phyloP scores from a whole-genome alignment of 2,113 vertebrate genomes.

The Rattus rattus region DNA sequence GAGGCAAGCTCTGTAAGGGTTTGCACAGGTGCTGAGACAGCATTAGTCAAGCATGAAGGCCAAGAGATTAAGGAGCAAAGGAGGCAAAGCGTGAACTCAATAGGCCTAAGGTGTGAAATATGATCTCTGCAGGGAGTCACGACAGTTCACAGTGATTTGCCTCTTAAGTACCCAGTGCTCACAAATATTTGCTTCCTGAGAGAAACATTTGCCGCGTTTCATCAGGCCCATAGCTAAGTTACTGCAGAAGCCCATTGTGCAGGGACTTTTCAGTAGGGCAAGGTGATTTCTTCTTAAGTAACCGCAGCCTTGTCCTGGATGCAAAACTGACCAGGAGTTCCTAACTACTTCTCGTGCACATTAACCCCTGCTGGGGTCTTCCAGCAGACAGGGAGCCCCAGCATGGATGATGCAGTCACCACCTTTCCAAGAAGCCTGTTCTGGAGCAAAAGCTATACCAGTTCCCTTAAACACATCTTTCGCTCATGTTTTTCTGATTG shows the following conservation, averaged over 20 bases:
- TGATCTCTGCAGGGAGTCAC: neutral
- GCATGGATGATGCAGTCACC: neutral
- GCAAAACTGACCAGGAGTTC: neutral
- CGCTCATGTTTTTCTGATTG: neutral
- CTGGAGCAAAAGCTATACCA: neutral
- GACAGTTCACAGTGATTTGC: neutral
- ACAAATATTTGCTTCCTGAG: neutral
- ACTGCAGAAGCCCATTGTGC: slow-evolving; percentile 21
- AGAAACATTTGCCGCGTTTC: slow-evolving; percentile 2
- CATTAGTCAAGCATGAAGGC: neutral
- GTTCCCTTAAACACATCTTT: neutral
- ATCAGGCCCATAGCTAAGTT: slow-evolving; percentile 1
- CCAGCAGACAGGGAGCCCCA: neutral
- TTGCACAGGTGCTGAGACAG: neutral
- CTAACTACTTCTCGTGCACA: neutral
- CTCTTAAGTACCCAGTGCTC: neutral
- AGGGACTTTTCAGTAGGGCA: slow-evolving; percentile 24
- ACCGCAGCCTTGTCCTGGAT: slow-evolving; percentile 3
- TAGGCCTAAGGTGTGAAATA: slow-evolving; percentile 5
- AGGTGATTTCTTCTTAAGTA: slow-evolving; percentile 50
- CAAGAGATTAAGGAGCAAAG: neutral
- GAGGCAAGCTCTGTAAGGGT: neutral
- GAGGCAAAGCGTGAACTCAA: neutral
- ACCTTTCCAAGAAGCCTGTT: neutral
- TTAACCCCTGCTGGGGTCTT: neutral